Conservation (phyloP, 2,113 vertebrate genomes). For the Alectura lathami region DNA sequence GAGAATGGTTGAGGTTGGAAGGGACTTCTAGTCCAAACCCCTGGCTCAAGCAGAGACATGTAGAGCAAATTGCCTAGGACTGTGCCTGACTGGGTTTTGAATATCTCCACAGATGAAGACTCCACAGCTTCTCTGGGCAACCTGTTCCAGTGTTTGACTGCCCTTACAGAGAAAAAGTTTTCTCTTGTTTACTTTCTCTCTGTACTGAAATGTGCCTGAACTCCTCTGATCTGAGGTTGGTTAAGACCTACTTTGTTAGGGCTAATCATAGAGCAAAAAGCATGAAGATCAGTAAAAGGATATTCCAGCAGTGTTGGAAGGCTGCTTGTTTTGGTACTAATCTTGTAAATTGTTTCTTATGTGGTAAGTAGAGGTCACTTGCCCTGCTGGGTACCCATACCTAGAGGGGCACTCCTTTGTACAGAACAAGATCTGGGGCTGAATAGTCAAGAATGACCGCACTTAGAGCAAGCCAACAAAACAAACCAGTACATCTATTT, state of each 20-base stretch:
- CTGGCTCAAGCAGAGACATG: background rate
- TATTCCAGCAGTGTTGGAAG: background rate
- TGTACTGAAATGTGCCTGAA: background rate
- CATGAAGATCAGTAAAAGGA: background rate
- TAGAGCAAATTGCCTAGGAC: background rate
- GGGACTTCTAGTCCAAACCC: background rate
- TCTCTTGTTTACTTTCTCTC: background rate
- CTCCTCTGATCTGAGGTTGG: background rate
- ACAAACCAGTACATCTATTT: background rate
- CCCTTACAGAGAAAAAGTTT: background rate
- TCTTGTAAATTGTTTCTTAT: background rate
- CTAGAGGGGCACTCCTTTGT: background rate
- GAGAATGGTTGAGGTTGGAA: background rate
- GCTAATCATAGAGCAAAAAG: background rate
- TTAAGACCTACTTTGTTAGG: background rate
- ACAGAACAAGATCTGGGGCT: background rate
- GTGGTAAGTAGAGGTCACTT: background rate
- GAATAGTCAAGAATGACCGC: background rate
- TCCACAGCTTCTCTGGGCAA: background rate
- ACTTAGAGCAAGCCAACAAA: background rate
- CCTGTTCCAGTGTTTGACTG: background rate
- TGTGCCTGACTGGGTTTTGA: background rate
- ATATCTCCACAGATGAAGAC: background rate
- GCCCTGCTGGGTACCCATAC: background rate
- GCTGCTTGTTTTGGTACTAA: background rate